Conservation (phyloP, 2,888 invertebrate genomes). For the Pseudoips prasinana region DNA sequence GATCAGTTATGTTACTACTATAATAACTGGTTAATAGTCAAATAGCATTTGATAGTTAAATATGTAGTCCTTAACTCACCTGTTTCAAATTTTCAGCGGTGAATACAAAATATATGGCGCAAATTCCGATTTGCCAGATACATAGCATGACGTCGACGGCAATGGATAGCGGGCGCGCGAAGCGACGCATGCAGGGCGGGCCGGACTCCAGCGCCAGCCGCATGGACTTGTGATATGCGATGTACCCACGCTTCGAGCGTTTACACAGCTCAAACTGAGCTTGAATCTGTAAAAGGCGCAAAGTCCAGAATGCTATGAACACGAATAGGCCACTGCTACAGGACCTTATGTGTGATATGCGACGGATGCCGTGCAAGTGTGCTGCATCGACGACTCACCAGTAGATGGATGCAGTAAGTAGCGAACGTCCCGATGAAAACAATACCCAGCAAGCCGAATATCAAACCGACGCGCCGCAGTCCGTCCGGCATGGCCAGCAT, state of each 20-base stretch:
- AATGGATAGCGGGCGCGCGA: conserved; percentile 69
- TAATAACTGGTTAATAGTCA: too few species aligned
- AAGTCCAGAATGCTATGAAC: too few species aligned
- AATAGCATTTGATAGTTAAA: too few species aligned
- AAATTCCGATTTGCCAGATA: conserved; percentile 93
- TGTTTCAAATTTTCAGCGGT: conserved; percentile 86
- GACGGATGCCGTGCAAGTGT: too few species aligned
- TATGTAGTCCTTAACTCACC: conserved; percentile 47
- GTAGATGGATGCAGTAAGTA: conserved; percentile 87
- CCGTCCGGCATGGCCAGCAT: conserved; percentile 93
- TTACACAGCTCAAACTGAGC: conserved; percentile 81
- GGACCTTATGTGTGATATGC: neutral
- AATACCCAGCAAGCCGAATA: conserved; percentile 83
- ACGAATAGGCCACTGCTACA: neutral
- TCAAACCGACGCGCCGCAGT: conserved; percentile 76
- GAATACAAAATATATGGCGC: conserved; percentile 93
- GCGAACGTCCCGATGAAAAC: conserved; percentile 84
- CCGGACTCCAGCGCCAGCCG: conserved; percentile 86
- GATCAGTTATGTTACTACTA: too few species aligned
- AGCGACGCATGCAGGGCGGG: conserved; percentile 74
- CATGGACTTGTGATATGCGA: conserved; percentile 90
- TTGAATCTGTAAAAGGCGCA: too few species aligned
- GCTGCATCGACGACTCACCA: conserved; percentile 78
- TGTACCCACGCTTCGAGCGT: conserved; percentile 74
- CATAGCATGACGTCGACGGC: conserved; percentile 84